phyloP scores from a whole-genome alignment of 2,113 vertebrate genomes.

The Lanius ludovicianus region DNA sequence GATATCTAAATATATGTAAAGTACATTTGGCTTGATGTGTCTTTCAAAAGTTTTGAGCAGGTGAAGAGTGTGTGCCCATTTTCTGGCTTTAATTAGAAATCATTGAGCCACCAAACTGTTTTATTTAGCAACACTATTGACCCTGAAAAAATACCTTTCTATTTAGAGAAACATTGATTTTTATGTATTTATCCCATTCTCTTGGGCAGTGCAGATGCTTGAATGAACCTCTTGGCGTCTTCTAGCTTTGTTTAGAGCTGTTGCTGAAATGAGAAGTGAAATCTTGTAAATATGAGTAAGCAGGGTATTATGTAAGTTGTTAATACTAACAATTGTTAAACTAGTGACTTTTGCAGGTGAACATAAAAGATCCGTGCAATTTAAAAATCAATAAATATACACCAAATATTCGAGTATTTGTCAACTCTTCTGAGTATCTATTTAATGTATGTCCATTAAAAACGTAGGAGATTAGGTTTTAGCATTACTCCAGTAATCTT shows the following conservation, averaged over 20 bases:
- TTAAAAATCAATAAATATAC: conserved; percentile 13
- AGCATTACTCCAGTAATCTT: neutral
- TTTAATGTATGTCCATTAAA: neutral
- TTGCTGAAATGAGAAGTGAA: neutral
- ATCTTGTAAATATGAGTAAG: neutral
- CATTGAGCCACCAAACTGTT: neutral
- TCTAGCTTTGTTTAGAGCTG: neutral
- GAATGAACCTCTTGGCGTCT: neutral
- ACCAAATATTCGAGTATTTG: neutral
- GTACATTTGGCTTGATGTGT: neutral
- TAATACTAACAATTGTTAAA: neutral
- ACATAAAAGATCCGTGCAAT: neutral
- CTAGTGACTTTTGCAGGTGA: neutral
- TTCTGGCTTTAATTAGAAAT: neutral
- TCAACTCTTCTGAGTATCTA: neutral
- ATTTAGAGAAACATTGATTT: neutral
- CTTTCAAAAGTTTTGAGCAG: neutral
- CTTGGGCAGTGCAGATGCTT: neutral
- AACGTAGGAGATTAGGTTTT: neutral
- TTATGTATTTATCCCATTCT: neutral
- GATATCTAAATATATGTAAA: neutral
- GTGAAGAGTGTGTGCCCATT: neutral
- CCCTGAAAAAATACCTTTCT: neutral
- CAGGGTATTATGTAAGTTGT: neutral
- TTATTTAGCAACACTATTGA: neutral